Evolutionary conservation across 2,113 vertebrate genomes (phyloP).

Genomic region (Aythya baeri): DNA sequence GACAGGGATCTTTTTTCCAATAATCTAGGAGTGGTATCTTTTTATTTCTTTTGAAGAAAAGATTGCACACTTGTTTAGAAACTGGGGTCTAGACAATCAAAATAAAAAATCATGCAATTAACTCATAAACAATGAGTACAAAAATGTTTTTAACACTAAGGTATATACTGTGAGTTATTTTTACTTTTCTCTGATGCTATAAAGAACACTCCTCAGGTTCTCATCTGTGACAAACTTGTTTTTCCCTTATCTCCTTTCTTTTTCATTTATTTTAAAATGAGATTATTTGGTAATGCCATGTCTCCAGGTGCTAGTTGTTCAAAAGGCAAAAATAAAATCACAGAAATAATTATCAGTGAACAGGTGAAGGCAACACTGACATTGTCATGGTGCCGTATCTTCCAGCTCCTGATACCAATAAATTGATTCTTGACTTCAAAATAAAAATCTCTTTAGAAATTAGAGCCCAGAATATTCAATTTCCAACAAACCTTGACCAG

Average conservation of each 20-base stretch:
- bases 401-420: not conserved
- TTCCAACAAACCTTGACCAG: not conserved
- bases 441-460: not conserved
- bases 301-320: not conserved
- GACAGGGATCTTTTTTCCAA: conserved; percentile 51
- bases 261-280: not conserved
- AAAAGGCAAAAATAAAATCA: not conserved
- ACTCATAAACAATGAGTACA: not conserved
- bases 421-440: not conserved
- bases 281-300: not conserved
- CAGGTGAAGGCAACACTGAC: not conserved
- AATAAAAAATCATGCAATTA: not conserved
- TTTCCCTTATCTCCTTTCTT: not conserved
- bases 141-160: not conserved
- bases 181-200: not conserved
- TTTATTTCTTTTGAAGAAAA: not conserved
- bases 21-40: not conserved
- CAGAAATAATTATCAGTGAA: not conserved
- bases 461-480: not conserved
- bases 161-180: not conserved
- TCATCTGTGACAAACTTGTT: not conserved
- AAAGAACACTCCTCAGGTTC: not conserved
- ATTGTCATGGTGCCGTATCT: not conserved
- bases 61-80: not conserved
- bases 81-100: not conserved